Conservation (phyloP, 2,113 vertebrate genomes). For the Anhinga anhinga region DNA sequence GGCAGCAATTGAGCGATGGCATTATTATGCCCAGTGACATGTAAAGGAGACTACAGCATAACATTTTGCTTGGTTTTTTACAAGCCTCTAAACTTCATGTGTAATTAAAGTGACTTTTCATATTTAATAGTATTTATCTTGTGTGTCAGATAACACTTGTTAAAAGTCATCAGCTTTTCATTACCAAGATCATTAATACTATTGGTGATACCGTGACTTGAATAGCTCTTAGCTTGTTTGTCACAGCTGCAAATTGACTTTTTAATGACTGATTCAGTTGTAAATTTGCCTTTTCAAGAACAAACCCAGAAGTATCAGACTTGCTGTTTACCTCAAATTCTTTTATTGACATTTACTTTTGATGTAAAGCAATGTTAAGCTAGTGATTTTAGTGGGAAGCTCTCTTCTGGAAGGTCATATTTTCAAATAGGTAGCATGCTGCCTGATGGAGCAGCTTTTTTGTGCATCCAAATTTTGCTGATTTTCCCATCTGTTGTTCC, state of each 20-base stretch:
- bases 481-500: constrained; percentile 41
- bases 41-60: background rate
- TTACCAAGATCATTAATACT: constrained; percentile 47
- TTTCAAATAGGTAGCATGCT: background rate
- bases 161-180: constrained; percentile 53
- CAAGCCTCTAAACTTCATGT: background rate
- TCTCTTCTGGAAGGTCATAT: background rate
- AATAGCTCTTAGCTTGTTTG: background rate
- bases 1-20: background rate
- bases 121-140: constrained; percentile 56
- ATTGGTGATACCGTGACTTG: background rate
- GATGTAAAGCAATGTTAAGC: background rate
- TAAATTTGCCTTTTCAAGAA: constrained; percentile 47
- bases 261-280: background rate
- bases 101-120: constrained; percentile 47
- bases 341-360: background rate
- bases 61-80: background rate
- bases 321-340: background rate
- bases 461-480: background rate
- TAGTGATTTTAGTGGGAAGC: background rate
- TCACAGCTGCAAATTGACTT: constrained; percentile 21
- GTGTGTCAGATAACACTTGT: constrained; percentile 45
- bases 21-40: background rate
- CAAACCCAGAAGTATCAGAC: background rate
- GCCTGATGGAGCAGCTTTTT: background rate